Percentiles rank a stretch among this genome's conserved stretches.
phyloP scores from a whole-genome alignment of 2,113 vertebrate species.

The Cariama cristata region DNA sequence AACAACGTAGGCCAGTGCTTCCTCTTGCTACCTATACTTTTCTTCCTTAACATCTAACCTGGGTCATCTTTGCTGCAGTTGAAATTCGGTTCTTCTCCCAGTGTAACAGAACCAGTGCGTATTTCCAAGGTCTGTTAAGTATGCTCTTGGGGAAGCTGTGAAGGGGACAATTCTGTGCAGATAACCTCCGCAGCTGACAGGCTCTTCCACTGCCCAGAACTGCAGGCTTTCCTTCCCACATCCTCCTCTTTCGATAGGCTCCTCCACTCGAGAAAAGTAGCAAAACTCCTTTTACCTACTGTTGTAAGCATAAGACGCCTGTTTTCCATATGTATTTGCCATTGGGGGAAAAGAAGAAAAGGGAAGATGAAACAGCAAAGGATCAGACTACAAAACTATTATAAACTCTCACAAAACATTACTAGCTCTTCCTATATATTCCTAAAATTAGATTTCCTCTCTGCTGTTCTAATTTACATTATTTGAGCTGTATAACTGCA shows the following conservation, averaged over 20 bases:
- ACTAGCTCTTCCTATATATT: background rate
- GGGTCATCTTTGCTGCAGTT: background rate
- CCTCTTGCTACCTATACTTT: background rate
- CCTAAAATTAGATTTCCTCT: constrained; percentile 9
- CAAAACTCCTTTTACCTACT: background rate
- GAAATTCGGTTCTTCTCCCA: background rate
- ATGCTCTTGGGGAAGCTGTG: background rate
- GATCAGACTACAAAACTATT: background rate
- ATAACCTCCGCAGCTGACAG: background rate
- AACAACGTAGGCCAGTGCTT: background rate
- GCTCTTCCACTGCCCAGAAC: background rate
- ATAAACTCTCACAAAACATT: background rate
- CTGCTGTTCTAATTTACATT: constrained; percentile 14
- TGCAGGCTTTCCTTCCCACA: background rate
- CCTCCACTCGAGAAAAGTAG: background rate
- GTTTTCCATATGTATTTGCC: background rate
- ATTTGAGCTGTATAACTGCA: background rate
- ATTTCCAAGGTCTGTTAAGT: background rate
- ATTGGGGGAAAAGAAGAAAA: background rate
- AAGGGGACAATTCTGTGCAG: background rate
- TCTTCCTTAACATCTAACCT: background rate
- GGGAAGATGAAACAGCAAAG: background rate
- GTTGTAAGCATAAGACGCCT: background rate
- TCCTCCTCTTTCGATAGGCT: background rate
- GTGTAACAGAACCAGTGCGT: background rate